These are phyloP conservation scores for Thalassoma bifasciatum DNA, from an alignment of 2,113 vertebrate genomes.

Conservation along the genomic window DNA sequence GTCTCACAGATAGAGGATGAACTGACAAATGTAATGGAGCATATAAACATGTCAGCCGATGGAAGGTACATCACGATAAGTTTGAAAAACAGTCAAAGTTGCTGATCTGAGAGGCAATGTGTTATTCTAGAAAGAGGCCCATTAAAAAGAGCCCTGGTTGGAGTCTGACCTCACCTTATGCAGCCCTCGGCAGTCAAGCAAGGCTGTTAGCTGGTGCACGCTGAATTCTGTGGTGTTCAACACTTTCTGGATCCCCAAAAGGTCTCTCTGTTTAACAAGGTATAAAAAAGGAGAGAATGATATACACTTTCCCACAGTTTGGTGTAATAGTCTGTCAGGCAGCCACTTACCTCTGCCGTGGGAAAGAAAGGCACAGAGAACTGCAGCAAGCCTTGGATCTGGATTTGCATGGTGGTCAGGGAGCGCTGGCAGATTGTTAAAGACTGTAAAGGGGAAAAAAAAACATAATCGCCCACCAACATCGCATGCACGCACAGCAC, in stretches of 20 bases:
- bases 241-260: conserved; percentile 90
- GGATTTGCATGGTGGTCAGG: conserved; percentile 93
- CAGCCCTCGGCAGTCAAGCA: conserved; percentile 94
- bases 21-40: conserved; percentile 21
- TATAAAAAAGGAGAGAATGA: conserved; percentile 37
- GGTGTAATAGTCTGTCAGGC: conserved; percentile 45
- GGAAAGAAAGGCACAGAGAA: conserved; percentile 88
- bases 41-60: conserved; percentile 23
- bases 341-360: conserved; percentile 86
- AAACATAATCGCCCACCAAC: conserved; percentile 44
- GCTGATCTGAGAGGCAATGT: conserved; percentile 31
- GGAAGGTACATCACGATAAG: conserved; percentile 11
- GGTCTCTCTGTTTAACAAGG: conserved; percentile 87
- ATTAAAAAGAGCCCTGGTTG: conserved; percentile 44
- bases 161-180: conserved; percentile 88
- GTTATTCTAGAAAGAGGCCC: conserved; percentile 31
- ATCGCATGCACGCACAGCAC: conserved; percentile 24
- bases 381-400: conserved; percentile 89
- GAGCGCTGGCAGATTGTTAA: conserved; percentile 92
- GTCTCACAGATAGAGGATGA: conserved; percentile 11
- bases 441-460: conserved; percentile 74
- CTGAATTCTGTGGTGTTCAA: conserved; percentile 92
- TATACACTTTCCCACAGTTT: conserved; percentile 26
- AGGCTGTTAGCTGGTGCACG: conserved; percentile 92
- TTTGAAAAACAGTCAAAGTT: conserved; percentile 26